A percentile compares a stretch with the other conserved stretches of the same genome.
phyloP scores from a whole-genome alignment of 2,797 vertebrate species.

The Argentina silus region DNA sequence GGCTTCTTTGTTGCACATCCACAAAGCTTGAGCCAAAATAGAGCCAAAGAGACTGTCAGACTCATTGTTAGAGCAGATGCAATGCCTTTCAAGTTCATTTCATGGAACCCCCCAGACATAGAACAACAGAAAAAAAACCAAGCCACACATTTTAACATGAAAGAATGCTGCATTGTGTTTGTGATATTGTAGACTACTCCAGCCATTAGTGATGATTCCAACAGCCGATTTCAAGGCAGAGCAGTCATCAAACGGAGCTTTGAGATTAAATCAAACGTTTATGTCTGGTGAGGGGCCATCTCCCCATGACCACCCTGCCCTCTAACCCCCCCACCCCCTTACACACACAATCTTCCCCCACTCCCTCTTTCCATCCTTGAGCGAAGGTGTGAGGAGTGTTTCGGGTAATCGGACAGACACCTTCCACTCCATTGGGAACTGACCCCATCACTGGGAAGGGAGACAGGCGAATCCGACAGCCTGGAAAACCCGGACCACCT shows the following conservation, averaged over 20 bases:
- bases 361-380: conserved; percentile 41
- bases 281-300: conserved; percentile 45
- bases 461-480: conserved; percentile 52
- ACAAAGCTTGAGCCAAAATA: conserved; percentile 68
- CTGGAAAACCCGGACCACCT: conserved; percentile 18
- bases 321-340: conserved; percentile 28
- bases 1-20: conserved; percentile 63
- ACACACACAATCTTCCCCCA: conserved; percentile 14
- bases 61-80: conserved; percentile 57
- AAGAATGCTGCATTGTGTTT: conserved; percentile 51
- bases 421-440: conserved; percentile 49
- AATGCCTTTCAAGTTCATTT: conserved; percentile 62
- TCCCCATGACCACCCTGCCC: conserved; percentile 48
- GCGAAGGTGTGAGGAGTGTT: conserved; percentile 59
- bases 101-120: conserved; percentile 63
- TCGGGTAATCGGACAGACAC: conserved; percentile 67
- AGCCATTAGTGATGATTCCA: conserved; percentile 50
- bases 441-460: conserved; percentile 57
- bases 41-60: conserved; percentile 63
- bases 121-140: conserved; percentile 44
- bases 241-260: conserved; percentile 47
- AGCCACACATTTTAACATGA: conserved; percentile 65
- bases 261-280: conserved; percentile 58
- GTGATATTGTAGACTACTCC: conserved; percentile 33
- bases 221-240: conserved; percentile 33